Evolutionary conservation across 2,888 invertebrate genomes (phyloP), one percentile per base, ranked within the genome.

Genomic region (Drosophila mimetica): DNA sequence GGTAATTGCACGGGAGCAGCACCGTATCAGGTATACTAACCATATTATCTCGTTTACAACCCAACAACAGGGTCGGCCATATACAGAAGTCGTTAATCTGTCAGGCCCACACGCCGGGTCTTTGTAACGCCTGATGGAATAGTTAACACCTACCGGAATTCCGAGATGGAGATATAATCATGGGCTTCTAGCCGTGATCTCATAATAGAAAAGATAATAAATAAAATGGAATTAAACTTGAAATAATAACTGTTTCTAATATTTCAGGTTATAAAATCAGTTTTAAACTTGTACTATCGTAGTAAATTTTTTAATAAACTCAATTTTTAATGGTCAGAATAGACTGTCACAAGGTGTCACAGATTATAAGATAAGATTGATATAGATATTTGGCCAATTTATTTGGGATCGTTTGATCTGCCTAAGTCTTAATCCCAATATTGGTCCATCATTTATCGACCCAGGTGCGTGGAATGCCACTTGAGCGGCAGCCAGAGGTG

Each of bases 401-500:
- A 58, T 48, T 59, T 30, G 8, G 18, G 9, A 46, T 39, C 16
- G 9, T 20, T 52, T 18, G 14, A 30, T 41, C 30, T 22, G 16
- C 20, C 74, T 70, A 57, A 83, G 28, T 51, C 54, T 7, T 18
- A 54, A 28, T 0, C 9, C 46, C 84, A 86, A 81, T 78, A 80
- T 86, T 75, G 61, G 32, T 22, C 30, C 39, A 28, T 22, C 53
- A 20, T 16, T 59, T 51, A 64, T 51, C n/a, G 36, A 41, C 44
- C 39, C 5, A 36, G 41, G 22, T 42, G 65, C 25, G 39, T 54
- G 52, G 41, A 34, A 52, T 46, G 37, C 41, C 51, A 50, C 52
- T 47, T 42, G 30, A 30, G 11, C 16, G 25, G 14, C 18, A 36
- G 52, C 11, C 57, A 18, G 18, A 55, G 18, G 58, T 64, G 88